Base-by-base conservation (phyloP, 1,140 invertebrate species). In the Papilio glaucus region DNA sequence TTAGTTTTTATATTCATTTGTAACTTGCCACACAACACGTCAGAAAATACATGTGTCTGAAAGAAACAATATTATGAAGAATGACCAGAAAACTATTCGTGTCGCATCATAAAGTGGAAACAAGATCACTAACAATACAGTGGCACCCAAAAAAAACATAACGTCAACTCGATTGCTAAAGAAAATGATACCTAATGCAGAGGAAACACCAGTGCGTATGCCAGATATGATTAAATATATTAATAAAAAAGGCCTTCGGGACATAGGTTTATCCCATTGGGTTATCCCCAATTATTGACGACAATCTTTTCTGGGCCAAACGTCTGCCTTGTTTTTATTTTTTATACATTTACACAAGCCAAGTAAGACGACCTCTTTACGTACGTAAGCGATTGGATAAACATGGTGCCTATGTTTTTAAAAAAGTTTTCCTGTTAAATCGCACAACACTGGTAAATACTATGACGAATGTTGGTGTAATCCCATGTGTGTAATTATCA, bases 381-480 rank as follows among this genome's bases (percentile, higher is more conserved):
- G 8, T 49, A 18, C 45, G n/a, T 57, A 57, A 57, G 24, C 18
- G 49, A 57, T 57, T 57, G 0, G 12, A 24, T 57, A 57, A 57
- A 57, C 49, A 57, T 24, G 49, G 24, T 57, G 49, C 18, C 21
- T 24, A 57, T 24, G 49, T 57, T 57, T 26, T 53, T 57, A 24
- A 24, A 24, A 57, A 26, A 9, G 10, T 57, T 41, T 57, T 53
- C 21, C 49, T 24, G 7, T 24, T 53, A 24, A 24, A 24, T 21
- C 1, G 4, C 24, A 12, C 4, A 26, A 57, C 29, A 33, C 29
- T 33, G 24, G 49, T 57, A 53, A 21, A 21, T 24, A 4, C 29
- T 6, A 1, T 9, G 4, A 57, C 49, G 49, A 57, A 57, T 57
- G 49, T 57, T 57, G 12, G 10, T 57, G 10, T 12, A 57, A 57